phyloP scores from a whole-genome alignment of 2,888 invertebrate genomes.

The Ecdyonurus torrentis region DNA sequence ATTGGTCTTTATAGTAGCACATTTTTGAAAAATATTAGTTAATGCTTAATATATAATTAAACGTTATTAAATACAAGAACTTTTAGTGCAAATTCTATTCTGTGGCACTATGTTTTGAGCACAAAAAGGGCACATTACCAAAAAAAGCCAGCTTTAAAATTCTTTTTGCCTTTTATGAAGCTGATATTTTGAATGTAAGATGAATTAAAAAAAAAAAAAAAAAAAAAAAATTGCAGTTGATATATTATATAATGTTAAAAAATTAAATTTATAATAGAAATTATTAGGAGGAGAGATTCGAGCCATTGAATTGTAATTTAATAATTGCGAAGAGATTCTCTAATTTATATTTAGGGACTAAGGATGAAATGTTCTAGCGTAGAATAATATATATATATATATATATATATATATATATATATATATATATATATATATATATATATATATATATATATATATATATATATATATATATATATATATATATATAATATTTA shows the following conservation, averaged over 20 bases:
- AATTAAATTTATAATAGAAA: background rate
- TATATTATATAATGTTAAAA: background rate
- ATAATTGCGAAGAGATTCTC: background rate
- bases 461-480: background rate
- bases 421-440: background rate
- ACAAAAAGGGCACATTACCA: too few species aligned
- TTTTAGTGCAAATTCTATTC: too few species aligned
- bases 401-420: background rate
- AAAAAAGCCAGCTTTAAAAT: too few species aligned
- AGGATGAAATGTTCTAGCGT: background rate
- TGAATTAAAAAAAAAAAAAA: too few species aligned
- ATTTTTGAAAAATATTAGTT: too few species aligned
- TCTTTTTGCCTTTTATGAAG: too few species aligned
- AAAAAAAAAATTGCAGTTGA: background rate
- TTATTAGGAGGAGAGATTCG: background rate
- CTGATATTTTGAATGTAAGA: too few species aligned
- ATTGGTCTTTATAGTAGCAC: too few species aligned
- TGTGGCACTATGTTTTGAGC: too few species aligned
- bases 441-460: background rate
- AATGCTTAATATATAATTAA: too few species aligned
- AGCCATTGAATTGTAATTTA: background rate
- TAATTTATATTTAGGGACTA: background rate
- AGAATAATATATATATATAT: background rate
- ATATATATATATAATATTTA: background rate
- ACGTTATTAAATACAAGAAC: too few species aligned